These are phyloP conservation scores for Gymnothorax reevesii DNA, from an alignment of 2,797 vertebrate genomes.

Conservation along the genomic window DNA sequence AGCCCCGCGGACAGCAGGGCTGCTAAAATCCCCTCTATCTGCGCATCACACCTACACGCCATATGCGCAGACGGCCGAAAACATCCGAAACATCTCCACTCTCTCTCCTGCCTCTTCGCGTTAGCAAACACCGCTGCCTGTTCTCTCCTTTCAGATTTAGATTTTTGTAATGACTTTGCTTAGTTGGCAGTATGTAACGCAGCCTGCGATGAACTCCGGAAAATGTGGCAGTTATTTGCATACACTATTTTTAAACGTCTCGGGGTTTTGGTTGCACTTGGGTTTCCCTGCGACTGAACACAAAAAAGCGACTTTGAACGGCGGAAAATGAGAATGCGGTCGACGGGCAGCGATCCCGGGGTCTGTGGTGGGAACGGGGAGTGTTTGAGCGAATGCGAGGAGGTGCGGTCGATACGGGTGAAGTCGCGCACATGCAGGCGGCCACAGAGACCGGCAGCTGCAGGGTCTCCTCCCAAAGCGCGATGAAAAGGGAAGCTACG, in stretches of 20 bases:
- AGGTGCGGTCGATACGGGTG: background rate
- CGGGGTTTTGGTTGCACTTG: background rate
- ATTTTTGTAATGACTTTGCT: background rate
- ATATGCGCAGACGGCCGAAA: background rate
- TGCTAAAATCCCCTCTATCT: background rate
- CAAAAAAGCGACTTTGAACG: slow-evolving; percentile 40
- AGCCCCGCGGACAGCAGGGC: background rate
- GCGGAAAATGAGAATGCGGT: slow-evolving; percentile 38
- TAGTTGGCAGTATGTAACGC: background rate
- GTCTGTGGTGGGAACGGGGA: slow-evolving; percentile 34
- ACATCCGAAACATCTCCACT: background rate
- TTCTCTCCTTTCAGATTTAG: background rate
- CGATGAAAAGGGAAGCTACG: background rate
- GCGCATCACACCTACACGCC: background rate
- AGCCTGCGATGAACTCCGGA: background rate
- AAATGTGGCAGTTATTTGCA: background rate
- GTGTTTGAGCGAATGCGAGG: slow-evolving; percentile 29
- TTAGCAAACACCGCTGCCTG: background rate
- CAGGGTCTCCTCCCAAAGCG: background rate
- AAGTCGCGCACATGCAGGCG: background rate
- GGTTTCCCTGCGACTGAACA: background rate
- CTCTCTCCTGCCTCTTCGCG: background rate
- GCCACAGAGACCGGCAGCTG: background rate
- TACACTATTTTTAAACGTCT: background rate
- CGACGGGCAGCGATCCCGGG: slow-evolving; percentile 24